A percentile compares a stretch with the other conserved stretches of the same genome.
These are phyloP conservation scores for Bunonema sp. DNA, from an alignment of 2,888 invertebrate genomes.

Conservation along the genomic window DNA sequence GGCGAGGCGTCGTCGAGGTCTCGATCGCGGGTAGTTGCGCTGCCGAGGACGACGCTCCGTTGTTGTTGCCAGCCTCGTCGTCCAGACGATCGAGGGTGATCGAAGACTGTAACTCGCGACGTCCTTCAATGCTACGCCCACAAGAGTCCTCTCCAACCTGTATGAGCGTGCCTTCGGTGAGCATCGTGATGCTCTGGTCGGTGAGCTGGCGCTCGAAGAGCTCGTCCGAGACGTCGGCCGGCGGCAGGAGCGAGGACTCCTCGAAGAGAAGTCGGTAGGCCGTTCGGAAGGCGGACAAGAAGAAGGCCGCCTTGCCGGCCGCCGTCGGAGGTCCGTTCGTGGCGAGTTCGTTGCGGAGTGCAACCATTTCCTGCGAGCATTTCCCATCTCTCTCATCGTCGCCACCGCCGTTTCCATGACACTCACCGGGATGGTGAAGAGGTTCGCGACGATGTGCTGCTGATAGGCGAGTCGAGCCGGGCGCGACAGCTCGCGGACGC, in stretches of 20 bases:
- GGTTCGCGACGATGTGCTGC: constrained; percentile 30
- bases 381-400: neutral
- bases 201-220: constrained; percentile 9
- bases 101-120: too few species aligned
- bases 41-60: too few species aligned
- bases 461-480: constrained; percentile 26
- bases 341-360: constrained; percentile 18
- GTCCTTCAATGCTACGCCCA: too few species aligned
- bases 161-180: too few species aligned
- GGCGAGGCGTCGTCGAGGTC: too few species aligned
- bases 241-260: constrained; percentile 14
- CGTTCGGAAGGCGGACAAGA: constrained; percentile 25
- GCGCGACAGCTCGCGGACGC: constrained; percentile 29
- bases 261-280: constrained; percentile 31
- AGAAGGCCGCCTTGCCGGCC: constrained; percentile 22
- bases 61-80: too few species aligned
- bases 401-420: neutral
- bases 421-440: constrained; percentile 17
- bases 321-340: constrained; percentile 9
- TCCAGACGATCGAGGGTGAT: too few species aligned
- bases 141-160: too few species aligned
- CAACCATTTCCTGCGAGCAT: too few species aligned
- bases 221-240: constrained; percentile 5
- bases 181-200: too few species aligned
- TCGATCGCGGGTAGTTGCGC: too few species aligned